Evolutionary conservation across 2,888 invertebrate genomes (phyloP), one percentile per base, ranked within the genome.

Genomic region (Drosophila ustulata): DNA sequence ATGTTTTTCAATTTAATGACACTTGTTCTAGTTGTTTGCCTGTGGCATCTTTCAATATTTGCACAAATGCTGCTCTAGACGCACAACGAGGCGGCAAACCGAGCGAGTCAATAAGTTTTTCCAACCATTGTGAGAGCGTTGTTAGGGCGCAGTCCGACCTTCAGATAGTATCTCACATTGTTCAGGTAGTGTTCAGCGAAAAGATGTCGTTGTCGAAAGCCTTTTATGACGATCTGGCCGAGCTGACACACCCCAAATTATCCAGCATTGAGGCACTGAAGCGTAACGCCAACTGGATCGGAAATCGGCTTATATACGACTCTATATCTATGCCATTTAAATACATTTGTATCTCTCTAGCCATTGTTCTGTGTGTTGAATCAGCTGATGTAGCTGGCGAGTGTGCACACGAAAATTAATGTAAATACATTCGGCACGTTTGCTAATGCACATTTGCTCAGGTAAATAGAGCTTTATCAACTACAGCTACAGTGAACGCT

Each of bases 261-360:
- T 46, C 53, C 47, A 64, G 55, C 69, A 62, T 46, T 70, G 67
- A 65, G 30, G 73, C 74, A 72, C 49, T 75, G 69, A 77, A 66
- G 81, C 87, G 81, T 64, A 59, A 75, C 64, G 70, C 41, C 56
- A 79, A 77, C 71, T 80, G 72, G 68, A 86, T 86, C 83, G 77
- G 70, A 83, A 86, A 79, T 83, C 79, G 76, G 62, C 66, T 75
- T 59, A 58, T 26, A 45, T 43, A 39, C 18, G 46, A 45, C 59
- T 59, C 53, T 68, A 61, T 59, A 18, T 58, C 47, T 66, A 62
- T 53, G 46, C 18, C 18, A 18, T 1, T 41, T 7, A 63, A 37
- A 30, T 37, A 45, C 26, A 13, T 39, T 11, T 28, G 49, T 28
- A 18, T 18, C 18, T 28, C 0, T 47, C 3, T 53, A 26, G 39